Evolutionary conservation across 2,888 invertebrate genomes (phyloP).

Genomic region (Amiota communis): DNA sequence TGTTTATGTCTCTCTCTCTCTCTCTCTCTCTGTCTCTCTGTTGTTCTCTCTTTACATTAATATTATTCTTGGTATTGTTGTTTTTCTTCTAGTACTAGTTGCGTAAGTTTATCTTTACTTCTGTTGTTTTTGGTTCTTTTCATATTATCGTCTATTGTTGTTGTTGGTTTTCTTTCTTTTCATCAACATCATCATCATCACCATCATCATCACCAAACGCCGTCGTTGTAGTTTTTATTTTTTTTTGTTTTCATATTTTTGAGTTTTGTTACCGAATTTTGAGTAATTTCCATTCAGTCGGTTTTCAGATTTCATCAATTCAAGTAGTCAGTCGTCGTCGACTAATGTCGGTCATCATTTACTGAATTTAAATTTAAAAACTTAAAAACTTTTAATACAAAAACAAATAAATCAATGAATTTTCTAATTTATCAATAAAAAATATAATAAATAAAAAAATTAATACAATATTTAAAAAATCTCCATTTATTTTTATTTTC

Average conservation of each 20-base stretch:
- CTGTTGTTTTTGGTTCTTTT: constrained; percentile 31
- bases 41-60: neutral
- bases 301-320: constrained; percentile 66
- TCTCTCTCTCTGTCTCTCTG: neutral
- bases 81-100: constrained; percentile 30
- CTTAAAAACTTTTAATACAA: no score
- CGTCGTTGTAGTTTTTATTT: neutral
- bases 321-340: constrained; percentile 47
- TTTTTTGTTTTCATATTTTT: constrained; percentile 35
- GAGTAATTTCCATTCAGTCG: constrained; percentile 67
- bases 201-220: no score
- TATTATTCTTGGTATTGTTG: neutral
- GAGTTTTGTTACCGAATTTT: constrained; percentile 47
- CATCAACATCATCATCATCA: neutral
- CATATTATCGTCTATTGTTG: neutral
- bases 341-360: no score
- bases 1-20: neutral
- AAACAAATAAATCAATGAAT: no score
- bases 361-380: no score
- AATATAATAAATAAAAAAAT: no score
- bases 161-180: constrained; percentile 9
- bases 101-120: constrained; percentile 42
- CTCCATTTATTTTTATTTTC: no score
- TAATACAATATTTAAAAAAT: no score
- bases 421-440: no score